These are phyloP conservation scores for Proisotoma minuta DNA, from an alignment of 2,888 invertebrate species.

Conservation along the genomic window DNA sequence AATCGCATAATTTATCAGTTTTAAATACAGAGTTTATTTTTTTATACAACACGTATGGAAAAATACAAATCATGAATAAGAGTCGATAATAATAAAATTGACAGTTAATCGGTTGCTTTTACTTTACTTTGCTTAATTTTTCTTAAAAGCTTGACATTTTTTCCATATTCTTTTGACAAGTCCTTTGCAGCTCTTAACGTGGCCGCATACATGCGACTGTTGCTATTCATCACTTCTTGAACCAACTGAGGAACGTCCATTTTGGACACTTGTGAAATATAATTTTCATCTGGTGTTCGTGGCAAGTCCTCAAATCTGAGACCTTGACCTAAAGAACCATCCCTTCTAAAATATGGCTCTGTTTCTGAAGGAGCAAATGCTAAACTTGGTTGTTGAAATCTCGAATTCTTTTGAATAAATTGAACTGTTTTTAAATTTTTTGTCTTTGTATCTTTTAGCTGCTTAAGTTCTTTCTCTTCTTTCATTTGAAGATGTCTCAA, in stretches of 20 bases:
- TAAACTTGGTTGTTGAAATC: background rate
- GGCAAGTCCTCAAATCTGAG: conserved; percentile 5
- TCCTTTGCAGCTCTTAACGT: conserved; percentile 26
- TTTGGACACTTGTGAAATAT: conserved; percentile 11
- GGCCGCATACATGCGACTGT: conserved; percentile 30
- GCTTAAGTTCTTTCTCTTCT: conserved; percentile 11
- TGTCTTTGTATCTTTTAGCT: conserved; percentile 8
- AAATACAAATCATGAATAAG: too few species aligned
- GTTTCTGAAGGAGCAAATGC: background rate
- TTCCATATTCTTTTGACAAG: conserved; percentile 21
- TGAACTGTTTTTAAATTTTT: conserved; percentile 10
- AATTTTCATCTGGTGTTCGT: conserved; percentile 8
- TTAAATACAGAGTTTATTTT: too few species aligned
- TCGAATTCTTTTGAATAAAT: background rate
- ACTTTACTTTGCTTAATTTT: background rate
- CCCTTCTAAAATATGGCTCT: conserved; percentile 21
- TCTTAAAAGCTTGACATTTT: conserved; percentile 7
- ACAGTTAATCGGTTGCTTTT: background rate
- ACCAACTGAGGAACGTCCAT: conserved; percentile 30
- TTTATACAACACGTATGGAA: too few species aligned
- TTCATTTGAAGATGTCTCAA: conserved; percentile 13
- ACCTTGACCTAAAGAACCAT: conserved; percentile 16
- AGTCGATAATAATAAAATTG: too few species aligned
- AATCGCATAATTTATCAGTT: too few species aligned
- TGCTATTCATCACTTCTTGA: conserved; percentile 31